Conservation (phyloP, 1,140 invertebrate genomes). For the Elymnias hypermnestra region DNA sequence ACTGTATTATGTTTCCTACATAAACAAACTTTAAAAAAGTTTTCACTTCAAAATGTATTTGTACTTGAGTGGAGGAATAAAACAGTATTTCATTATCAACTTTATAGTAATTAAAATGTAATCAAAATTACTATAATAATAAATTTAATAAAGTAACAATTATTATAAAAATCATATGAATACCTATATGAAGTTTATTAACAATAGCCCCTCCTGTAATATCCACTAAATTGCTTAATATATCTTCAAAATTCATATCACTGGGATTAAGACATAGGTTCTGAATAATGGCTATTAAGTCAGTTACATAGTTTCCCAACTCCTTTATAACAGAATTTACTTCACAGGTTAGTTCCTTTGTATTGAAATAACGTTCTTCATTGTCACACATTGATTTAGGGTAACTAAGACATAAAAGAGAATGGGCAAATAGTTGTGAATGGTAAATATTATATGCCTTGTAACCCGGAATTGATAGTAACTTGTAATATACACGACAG, state of each 20-base stretch:
- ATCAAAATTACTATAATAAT: too few species aligned
- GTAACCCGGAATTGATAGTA: conserved; percentile 55
- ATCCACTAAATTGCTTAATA: conserved; percentile 54
- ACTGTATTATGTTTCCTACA: too few species aligned
- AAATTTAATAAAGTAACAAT: conserved; percentile 1
- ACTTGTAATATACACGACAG: conserved; percentile 53
- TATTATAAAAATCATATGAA: conserved; percentile 5
- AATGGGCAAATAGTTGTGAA: conserved; percentile 63
- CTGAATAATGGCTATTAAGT: conserved; percentile 40
- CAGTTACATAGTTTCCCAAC: conserved; percentile 39
- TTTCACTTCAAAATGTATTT: too few species aligned
- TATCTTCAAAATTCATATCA: conserved; percentile 69
- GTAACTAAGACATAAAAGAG: conserved; percentile 49
- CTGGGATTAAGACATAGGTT: conserved; percentile 39
- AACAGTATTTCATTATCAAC: too few species aligned
- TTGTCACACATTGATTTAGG: conserved; percentile 53
- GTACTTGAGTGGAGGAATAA: too few species aligned
- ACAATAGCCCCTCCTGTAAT: conserved; percentile 51
- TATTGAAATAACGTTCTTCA: conserved; percentile 46
- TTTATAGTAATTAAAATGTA: too few species aligned
- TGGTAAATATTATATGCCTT: conserved; percentile 66
- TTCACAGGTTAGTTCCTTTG: conserved; percentile 42
- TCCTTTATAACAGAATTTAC: conserved; percentile 48
- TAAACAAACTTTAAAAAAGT: too few species aligned
- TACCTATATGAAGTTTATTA: conserved; percentile 57